These are phyloP conservation scores for Ciconia maguari DNA, from an alignment of 2,113 vertebrate species.

Conservation along the genomic window DNA sequence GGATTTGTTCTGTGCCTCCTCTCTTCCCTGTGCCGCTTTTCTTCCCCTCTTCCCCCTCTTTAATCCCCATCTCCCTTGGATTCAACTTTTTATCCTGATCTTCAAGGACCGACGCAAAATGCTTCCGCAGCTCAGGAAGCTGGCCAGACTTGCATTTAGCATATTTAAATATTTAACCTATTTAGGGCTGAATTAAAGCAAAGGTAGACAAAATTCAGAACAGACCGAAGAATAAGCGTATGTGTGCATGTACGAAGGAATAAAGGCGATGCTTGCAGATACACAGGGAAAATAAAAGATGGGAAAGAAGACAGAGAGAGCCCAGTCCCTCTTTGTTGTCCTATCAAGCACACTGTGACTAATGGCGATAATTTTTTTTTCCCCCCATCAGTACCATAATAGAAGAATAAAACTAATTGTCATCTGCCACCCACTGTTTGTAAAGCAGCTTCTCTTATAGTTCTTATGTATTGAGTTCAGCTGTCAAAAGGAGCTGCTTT, in stretches of 20 bases:
- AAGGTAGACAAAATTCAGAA: not conserved
- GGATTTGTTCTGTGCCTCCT: not conserved
- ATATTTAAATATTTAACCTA: not conserved
- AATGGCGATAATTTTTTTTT: not conserved
- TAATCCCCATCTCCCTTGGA: not conserved
- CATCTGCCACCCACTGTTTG: constrained; percentile 43
- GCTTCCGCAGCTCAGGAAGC: not conserved
- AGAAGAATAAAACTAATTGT: constrained; percentile 46
- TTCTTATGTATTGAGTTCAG: constrained; percentile 19
- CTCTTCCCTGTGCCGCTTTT: not conserved
- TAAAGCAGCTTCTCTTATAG: constrained; percentile 46
- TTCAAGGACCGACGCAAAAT: not conserved
- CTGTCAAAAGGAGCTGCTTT: constrained; percentile 44
- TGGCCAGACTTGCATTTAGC: not conserved
- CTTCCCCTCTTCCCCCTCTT: not conserved
- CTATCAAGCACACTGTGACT: not conserved
- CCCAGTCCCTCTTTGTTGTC: not conserved
- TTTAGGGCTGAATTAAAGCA: not conserved
- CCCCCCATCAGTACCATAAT: not conserved
- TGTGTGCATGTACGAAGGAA: accelerated
- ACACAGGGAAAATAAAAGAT: not conserved
- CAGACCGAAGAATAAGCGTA: not conserved
- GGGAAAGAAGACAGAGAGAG: not conserved
- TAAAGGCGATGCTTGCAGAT: not conserved
- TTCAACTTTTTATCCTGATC: not conserved